Base-by-base conservation (phyloP, 2,113 vertebrate species). In the Phylloscopus whistleri region DNA sequence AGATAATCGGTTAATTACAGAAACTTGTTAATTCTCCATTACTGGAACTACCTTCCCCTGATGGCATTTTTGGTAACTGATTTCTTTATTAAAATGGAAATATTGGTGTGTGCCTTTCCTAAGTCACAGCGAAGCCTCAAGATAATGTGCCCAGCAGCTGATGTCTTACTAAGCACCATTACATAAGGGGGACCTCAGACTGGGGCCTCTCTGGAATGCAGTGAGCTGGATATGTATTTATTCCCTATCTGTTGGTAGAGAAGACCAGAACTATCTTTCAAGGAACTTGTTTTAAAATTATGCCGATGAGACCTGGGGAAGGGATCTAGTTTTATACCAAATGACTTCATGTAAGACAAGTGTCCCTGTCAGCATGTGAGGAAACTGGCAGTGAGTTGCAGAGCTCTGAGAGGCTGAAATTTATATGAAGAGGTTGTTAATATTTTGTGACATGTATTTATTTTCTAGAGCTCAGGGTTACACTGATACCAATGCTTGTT, bases 1-100 rank as follows among this genome's bases (percentile, higher is more conserved):
- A 83, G 63, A 33, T 83, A 96, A 77, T 85, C 69, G 33, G 20
- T 49, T 90, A 79, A 86, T 83, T 90, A 76, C 48, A 85, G 30
- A 63, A 83, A 85, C 63, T 60, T 94, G 30, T 80, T 90, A 82
- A 85, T 80, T 92, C 33, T 23, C 11, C 8, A 13, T 88, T 92
- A 80, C 58, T 77, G 53, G 17, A 82, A 49, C 70, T 90, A 23
- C 46, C 13, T 94, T 96, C 27, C 26, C 41, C 35, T 3, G 0
- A 41, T 74, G 64, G n/a, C 51, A 49, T 76, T 75, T 95, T 80
- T 53, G 30, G 11, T 60, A 90, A 80, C 22, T 17, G 31, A 83
- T 79, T 78, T 87, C 46, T 72, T 59, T 83, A 76, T 73, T 83
- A 88, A 80, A 76, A 69, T 56, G 26, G 39, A 52, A 53, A 30